Base-by-base conservation (phyloP, 1,140 invertebrate species). In the Lasioglossum baleicum region DNA sequence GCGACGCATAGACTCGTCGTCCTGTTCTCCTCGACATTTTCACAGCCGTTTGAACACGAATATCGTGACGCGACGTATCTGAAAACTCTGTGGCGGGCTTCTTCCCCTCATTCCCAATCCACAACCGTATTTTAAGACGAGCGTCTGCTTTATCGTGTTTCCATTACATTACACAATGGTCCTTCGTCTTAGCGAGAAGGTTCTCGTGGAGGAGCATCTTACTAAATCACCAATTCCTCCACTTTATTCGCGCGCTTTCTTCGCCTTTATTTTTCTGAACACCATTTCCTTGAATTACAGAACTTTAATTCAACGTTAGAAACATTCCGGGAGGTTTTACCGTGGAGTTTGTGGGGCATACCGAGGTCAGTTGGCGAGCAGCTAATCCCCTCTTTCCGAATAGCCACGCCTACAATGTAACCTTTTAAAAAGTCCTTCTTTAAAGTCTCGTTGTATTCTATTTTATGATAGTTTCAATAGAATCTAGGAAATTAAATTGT, bases 141-240 rank as follows among this genome's bases (percentile, higher is more conserved):
- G 17, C 35, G 31, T 6, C n/a, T 48, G 40, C 65, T 67, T 67
- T 67, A 67, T 67, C 65, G 65, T 10, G 65, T n/a, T 67, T 67
- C 42, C 65, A 48, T 26, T 67, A 67, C 65, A n/a, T 48, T 67
- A 44, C 65, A 22, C 42, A 67, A 48, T 44, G 65, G 22, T 11
- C n/a, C 13, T 42, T 48, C n/a, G n/a, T 40, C 11, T 58, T 58
- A 58, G 40, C 20, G n/a, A 66, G 20, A 20, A 22, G 64, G 1
- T 66, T n/a, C 40, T n/a, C 40, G 7, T 2, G 8, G 20, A 5
- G 40, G 13, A n/a, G 6, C 40, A 17, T 53, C 15, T 5, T 17
- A 13, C 13, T 17, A 11, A 7, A 64, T 31, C 60, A 8, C 2
- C 42, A 2, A 67, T 22, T 48, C 13, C 42, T 17, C 42, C 6